Base-by-base conservation (phyloP, 92 coral and sea anemone genomes). In the Umimayanthus chanpuru region DNA sequence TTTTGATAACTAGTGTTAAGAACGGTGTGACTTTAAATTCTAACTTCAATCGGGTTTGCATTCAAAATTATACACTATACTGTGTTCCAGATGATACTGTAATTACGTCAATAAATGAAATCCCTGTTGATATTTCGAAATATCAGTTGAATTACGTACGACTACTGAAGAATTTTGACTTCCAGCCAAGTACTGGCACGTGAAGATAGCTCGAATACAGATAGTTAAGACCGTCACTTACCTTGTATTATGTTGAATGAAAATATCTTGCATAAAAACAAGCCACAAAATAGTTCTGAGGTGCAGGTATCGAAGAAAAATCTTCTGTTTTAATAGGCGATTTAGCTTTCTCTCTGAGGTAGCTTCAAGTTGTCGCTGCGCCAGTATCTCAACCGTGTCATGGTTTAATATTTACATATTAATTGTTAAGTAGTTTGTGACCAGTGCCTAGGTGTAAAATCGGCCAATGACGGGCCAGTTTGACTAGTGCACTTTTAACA, bases 1-100 rank as follows among this genome's bases (percentile, higher is more conserved):
- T 76, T 76, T 76, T 76, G 80, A 39, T 6, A 74, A 21, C 20
- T 36, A 20, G 43, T 74, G 79, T 18, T 39, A 74, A 74, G 49
- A 74, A 74, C 79, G 50, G 47, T 74, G 79, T 32, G 47, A 74
- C n/a, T 74, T 74, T 74, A 18, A 74, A 39, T 74, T 74, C 8
- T 74, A 74, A 74, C n/a, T 39, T 68, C 30, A 68, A 23, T 21
- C 74, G 8, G 36, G 74, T 68, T 68, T 68, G 74, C 32, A 68
- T 68, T 68, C 74, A 65, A 65, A 65, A 64, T 65, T 65, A 15
- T 65, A 65, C 25, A 14, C 71, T 65, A 11, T 16, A 65, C 23
- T 65, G 71, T 65, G 15, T 65, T 65, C 26, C 1, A 14, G 71
- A 15, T 4, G 71, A 65, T 65, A 65, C 26, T 65, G 71, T 65